A percentile compares a stretch with the other conserved stretches of the same genome.
phyloP scores from a whole-genome alignment of 2,797 vertebrate species.

The Cygnus olor region DNA sequence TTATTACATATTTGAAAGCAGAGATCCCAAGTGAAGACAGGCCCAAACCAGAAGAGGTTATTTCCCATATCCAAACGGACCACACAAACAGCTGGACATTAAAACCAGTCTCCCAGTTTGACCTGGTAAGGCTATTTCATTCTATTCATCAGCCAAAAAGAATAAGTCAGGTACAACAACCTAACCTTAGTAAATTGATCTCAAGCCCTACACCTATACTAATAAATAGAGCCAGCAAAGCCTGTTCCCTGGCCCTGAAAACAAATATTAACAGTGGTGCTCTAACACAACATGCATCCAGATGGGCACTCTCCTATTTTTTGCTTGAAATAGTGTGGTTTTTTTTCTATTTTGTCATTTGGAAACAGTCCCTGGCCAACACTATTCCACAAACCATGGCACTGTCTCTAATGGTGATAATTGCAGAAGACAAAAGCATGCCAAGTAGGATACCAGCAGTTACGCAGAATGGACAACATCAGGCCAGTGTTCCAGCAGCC shows the following conservation, averaged over 20 bases:
- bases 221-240: background rate
- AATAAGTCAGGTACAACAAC: background rate
- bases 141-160: background rate
- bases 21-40: background rate
- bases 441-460: background rate
- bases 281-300: background rate
- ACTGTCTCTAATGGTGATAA: background rate
- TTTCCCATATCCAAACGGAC: fast-evolving
- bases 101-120: background rate
- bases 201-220: background rate
- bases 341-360: background rate
- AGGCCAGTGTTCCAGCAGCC: background rate
- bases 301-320: background rate
- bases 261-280: background rate
- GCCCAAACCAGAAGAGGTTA: background rate
- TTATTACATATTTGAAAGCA: background rate
- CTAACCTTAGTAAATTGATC: background rate
- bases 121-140: background rate
- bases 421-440: background rate
- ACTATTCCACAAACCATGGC: background rate
- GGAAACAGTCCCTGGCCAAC: background rate
- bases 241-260: background rate
- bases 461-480: background rate
- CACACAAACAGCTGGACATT: background rate
- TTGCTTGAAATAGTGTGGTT: background rate